Evolutionary conservation across 1,140 invertebrate species (phyloP).

Genomic region (Araneus ventricosus): DNA sequence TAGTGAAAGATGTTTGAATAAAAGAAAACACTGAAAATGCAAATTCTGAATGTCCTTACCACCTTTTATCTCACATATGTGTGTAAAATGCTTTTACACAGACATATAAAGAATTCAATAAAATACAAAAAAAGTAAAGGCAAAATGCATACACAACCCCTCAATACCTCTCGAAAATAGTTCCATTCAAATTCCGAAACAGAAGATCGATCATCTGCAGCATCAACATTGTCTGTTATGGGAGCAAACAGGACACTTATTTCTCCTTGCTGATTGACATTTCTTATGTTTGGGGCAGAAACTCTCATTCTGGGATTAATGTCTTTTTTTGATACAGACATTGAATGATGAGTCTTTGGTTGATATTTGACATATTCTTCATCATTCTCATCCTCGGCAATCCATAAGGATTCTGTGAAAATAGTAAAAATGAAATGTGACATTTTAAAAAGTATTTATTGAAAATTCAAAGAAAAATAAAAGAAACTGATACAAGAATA

Average conservation of each 20-base stretch:
- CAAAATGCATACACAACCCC: neutral
- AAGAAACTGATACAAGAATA: too few species aligned
- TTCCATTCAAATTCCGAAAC: conserved; percentile 29
- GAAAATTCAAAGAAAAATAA: too few species aligned
- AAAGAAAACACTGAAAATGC: too few species aligned
- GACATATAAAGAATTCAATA: neutral
- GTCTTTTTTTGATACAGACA: conserved; percentile 57
- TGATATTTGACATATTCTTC: conserved; percentile 42
- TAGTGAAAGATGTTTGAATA: too few species aligned
- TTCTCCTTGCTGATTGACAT: conserved; percentile 34
- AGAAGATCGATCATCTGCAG: neutral
- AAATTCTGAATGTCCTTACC: too few species aligned
- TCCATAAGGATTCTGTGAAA: conserved; percentile 64
- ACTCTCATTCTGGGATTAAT: conserved; percentile 30
- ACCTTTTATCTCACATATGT: too few species aligned
- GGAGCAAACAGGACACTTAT: conserved; percentile 68
- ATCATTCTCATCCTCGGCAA: conserved; percentile 70
- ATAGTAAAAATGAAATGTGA: neutral
- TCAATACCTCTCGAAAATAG: conserved; percentile 48
- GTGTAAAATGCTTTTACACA: too few species aligned
- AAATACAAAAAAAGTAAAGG: neutral
- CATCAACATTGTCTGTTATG: neutral
- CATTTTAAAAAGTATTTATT: too few species aligned
- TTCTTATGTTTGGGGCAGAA: conserved; percentile 43
- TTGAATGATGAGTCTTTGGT: neutral